Base-by-base conservation (phyloP, 1,140 invertebrate genomes). In the Drosophila serrata region DNA sequence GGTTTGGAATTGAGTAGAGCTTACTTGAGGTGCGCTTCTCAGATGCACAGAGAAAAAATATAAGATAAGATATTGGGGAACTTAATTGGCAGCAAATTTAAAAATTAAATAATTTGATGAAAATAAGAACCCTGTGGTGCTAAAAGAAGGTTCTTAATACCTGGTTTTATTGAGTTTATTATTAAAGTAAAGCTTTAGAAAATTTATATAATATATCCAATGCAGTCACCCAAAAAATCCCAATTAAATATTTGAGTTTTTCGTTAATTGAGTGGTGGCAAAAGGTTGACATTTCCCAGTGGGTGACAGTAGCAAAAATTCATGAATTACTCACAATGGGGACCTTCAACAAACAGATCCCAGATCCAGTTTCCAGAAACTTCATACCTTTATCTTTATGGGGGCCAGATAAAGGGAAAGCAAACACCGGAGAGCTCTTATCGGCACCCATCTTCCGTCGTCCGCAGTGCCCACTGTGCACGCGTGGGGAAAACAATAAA, bases 401-500 rank as follows among this genome's bases (percentile, higher is more conserved):
- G 48, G 48, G 40, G 12, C 22, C 43, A 72, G 68, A 72, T 72
- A 72, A 72, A 59, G 53, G 65, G 68, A 70, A 70, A 72, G 68
- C 29, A 72, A 72, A 72, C 43, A 48, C 24, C 40, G 40, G 15
- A 45, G 49, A 57, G 19, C 19, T 31, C 42, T 70, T 69, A 69
- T 69, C 65, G 63, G 22, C 19, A 8, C 2, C 11, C 13, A 70
- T 70, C 40, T 35, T 11, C 35, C 31, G 19, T 19, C 31, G 19
- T 17, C 42, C 57, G 35, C 29, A 46, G 43, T 29, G 29, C 64
- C 64, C 64, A 67, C 64, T 48, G 64, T 67, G 46, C 46, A 35
- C 39, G 65, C 40, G 43, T 46, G 64, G 64, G 64, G 43, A 65
- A 68, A 53, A 69, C 65, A 72, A 70, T 58, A 60, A 39, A 39